Percentiles rank a stretch among this genome's conserved stretches.
Evolutionary conservation across 2,888 invertebrate species (phyloP).

Genomic region (Cyclophora punctaria): DNA sequence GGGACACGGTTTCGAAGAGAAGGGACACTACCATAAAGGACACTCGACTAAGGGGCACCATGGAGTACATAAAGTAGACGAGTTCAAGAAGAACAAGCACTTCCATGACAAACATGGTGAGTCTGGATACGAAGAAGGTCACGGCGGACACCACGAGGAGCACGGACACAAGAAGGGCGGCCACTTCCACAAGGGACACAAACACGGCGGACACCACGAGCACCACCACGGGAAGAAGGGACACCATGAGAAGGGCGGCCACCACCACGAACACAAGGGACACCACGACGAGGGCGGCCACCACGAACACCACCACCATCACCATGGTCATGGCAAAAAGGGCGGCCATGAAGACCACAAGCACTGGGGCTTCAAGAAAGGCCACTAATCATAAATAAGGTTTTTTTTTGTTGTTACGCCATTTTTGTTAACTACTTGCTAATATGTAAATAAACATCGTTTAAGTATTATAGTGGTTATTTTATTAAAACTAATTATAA

Average conservation of each 20-base stretch:
- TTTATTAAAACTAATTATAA: too few species aligned
- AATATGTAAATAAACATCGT: constrained; percentile 9
- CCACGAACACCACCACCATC: constrained; percentile 84
- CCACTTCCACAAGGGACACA: constrained; percentile 85
- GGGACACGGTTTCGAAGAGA: constrained; percentile 68
- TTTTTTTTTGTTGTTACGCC: constrained; percentile 1
- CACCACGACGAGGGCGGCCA: constrained; percentile 86
- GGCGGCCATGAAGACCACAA: constrained; percentile 86
- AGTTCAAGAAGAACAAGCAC: constrained; percentile 88
- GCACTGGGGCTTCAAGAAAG: constrained; percentile 81
- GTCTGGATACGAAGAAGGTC: constrained; percentile 83
- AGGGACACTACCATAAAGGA: constrained; percentile 85
- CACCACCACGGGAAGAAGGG: constrained; percentile 88
- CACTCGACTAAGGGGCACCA: constrained; percentile 90
- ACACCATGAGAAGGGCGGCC: constrained; percentile 84
- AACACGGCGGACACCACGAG: constrained; percentile 84
- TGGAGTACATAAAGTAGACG: constrained; percentile 87
- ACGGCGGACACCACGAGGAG: constrained; percentile 84
- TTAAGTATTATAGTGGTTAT: not conserved
- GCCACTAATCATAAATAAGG: constrained; percentile 38
- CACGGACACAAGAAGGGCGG: constrained; percentile 88
- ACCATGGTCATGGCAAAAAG: constrained; percentile 83
- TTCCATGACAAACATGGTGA: constrained; percentile 89
- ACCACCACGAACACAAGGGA: constrained; percentile 85
- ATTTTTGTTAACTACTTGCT: constrained; percentile 1